Percentiles rank a stretch among this genome's conserved stretches.
Evolutionary conservation across 2,888 invertebrate species (phyloP).

Genomic region (Notodonta dromedarius): DNA sequence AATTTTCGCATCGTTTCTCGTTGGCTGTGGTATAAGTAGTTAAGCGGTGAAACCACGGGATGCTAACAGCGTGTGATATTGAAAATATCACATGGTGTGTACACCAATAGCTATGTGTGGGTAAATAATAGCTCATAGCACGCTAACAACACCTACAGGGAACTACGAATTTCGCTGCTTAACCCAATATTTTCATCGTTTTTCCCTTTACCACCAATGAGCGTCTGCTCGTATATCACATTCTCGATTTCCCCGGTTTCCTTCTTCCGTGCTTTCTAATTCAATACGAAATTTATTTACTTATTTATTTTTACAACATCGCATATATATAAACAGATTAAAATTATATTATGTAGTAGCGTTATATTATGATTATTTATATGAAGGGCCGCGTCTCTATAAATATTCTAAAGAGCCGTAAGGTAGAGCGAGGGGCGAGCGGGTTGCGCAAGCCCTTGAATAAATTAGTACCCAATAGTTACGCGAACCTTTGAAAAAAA

Average conservation of each 20-base stretch:
- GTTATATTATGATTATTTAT: slow-evolving; percentile 41
- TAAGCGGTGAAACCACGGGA: no score
- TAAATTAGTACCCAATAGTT: slow-evolving; percentile 41
- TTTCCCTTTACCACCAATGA: background rate
- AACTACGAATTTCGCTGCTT: background rate
- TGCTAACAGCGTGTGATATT: no score
- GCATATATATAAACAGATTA: slow-evolving; percentile 20
- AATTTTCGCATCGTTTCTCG: no score
- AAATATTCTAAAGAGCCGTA: slow-evolving; percentile 41
- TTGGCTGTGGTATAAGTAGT: no score
- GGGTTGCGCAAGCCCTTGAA: slow-evolving; percentile 44
- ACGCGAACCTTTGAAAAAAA: slow-evolving; percentile 41
- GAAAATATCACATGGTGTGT: no score
- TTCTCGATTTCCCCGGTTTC: background rate
- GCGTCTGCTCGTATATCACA: slow-evolving; percentile 4
- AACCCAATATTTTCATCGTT: background rate
- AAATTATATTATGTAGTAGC: slow-evolving; percentile 35
- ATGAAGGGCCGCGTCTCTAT: slow-evolving; percentile 40
- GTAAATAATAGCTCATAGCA: background rate
- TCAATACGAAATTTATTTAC: background rate
- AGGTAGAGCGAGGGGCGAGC: slow-evolving; percentile 42
- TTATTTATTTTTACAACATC: slow-evolving; percentile 12
- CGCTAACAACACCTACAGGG: background rate
- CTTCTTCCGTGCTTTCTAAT: background rate
- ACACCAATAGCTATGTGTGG: no score